Evolutionary conservation across 2,797 vertebrate species (phyloP), one percentile per base, ranked within the genome.

Genomic region (Strix occidentalis): DNA sequence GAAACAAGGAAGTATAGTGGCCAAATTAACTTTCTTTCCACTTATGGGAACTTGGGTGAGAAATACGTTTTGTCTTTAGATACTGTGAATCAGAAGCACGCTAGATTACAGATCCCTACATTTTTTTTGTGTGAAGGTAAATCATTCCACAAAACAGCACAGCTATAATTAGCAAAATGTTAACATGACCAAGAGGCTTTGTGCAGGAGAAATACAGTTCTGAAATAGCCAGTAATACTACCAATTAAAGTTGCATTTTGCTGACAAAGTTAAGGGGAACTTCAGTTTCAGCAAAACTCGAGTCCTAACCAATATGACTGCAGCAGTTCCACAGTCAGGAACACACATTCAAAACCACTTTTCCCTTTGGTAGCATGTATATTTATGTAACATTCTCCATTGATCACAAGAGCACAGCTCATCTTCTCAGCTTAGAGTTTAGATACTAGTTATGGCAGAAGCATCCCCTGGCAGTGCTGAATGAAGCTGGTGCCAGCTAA

Each of bases 361-460:
- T 88, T 51, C 28, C 45, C 48, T 90, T 81, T 79, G 33, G 50
- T 58, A 85, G 48, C 33, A 64, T 16, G 31, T 74, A 13, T 82
- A 87, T 94, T 84, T 93, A 35, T 41, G 33, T 65, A 78, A 54
- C 46, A 58, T 81, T 91, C 51, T 68, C 45, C 46, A 53, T 35
- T 89, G 56, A 85, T 93, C 16, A 19, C 76, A 87, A 89, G 66
- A 89, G 53, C 68, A 83, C 13, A 91, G 84, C 29, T 96, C 60
- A 89, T 85, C 54, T 84, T 93, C 77, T 92, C 77, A 84, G 41
- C 68, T 88, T 78, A 92, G 53, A 82, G 53, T 92, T 93, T 75
- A 95, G 82, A 41, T 80, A 46, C 41, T 46, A 63, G 48, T 96
- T 94, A 95, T 50, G 65, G 68, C 37, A 85, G 78, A 95, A 93